Percentiles rank a stretch among this genome's conserved stretches.
These are phyloP conservation scores for Thamnophis sirtalis DNA, from an alignment of 2,113 vertebrate species.

Conservation along the genomic window DNA sequence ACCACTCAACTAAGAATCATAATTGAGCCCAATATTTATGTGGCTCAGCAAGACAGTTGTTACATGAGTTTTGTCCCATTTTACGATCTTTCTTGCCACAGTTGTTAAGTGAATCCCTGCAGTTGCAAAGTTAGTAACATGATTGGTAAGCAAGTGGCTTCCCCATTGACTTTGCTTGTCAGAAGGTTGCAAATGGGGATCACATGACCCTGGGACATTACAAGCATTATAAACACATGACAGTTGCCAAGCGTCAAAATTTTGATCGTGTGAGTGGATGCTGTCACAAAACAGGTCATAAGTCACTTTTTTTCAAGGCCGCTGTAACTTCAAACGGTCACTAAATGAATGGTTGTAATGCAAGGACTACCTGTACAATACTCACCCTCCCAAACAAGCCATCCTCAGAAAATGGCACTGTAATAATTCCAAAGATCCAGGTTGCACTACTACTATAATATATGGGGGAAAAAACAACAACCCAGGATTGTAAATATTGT, in stretches of 20 bases:
- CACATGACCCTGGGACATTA: neutral
- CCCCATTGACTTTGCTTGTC: neutral
- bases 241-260: neutral
- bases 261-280: neutral
- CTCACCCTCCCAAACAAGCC: neutral
- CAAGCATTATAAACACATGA: neutral
- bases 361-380: neutral
- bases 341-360: neutral
- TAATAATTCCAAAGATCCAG: neutral
- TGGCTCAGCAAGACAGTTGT: neutral
- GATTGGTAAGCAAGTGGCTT: neutral
- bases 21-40: neutral
- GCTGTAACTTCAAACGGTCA: neutral
- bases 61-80: neutral
- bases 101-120: neutral
- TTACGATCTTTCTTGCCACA: neutral
- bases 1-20: neutral
- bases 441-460: neutral
- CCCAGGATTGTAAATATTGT: neutral
- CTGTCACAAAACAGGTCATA: neutral
- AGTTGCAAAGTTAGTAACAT: neutral
- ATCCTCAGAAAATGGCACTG: neutral
- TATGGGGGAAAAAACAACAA: neutral
- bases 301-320: neutral
- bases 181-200: neutral